These are phyloP conservation scores for Lithobates sylvaticus DNA, from an alignment of 2,797 vertebrate species.

Conservation along the genomic window DNA sequence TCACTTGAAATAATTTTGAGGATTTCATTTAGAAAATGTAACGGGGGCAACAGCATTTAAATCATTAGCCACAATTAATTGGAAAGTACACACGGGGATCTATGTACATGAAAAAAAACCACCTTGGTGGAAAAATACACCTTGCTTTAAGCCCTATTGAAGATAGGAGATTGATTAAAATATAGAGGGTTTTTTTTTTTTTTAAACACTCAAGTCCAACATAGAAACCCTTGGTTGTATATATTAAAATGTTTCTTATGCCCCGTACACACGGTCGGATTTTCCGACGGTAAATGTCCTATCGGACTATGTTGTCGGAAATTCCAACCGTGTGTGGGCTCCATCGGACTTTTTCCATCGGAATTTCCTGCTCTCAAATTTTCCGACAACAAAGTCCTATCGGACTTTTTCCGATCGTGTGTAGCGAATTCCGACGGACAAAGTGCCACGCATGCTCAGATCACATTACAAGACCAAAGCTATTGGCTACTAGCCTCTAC, in stretches of 20 bases:
- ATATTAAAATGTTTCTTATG: not conserved
- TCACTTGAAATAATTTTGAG: constrained; percentile 57
- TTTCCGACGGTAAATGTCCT: too few relatives aligned
- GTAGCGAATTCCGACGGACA: too few relatives aligned
- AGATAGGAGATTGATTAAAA: constrained; percentile 13
- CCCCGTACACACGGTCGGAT: too few relatives aligned
- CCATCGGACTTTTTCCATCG: too few relatives aligned
- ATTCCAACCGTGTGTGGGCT: too few relatives aligned
- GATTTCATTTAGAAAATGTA: constrained; percentile 60
- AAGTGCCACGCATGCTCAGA: too few relatives aligned
- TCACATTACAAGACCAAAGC: too few relatives aligned
- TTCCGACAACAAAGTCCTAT: too few relatives aligned
- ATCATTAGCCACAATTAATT: constrained; percentile 60
- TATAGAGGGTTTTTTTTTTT: not conserved
- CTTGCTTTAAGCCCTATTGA: not conserved
- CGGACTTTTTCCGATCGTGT: too few relatives aligned
- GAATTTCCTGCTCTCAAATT: too few relatives aligned
- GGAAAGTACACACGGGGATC: constrained; percentile 22
- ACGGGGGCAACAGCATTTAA: constrained; percentile 50
- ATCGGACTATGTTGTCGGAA: too few relatives aligned
- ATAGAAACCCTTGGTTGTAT: not conserved
- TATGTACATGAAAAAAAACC: constrained; percentile 12
- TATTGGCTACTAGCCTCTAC: too few relatives aligned
- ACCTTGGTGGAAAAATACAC: not conserved
- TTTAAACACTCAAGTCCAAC: not conserved